Evolutionary conservation across 2,797 vertebrate species (phyloP), one percentile per base, ranked within the genome.

Genomic region (Syngnathus acus): DNA sequence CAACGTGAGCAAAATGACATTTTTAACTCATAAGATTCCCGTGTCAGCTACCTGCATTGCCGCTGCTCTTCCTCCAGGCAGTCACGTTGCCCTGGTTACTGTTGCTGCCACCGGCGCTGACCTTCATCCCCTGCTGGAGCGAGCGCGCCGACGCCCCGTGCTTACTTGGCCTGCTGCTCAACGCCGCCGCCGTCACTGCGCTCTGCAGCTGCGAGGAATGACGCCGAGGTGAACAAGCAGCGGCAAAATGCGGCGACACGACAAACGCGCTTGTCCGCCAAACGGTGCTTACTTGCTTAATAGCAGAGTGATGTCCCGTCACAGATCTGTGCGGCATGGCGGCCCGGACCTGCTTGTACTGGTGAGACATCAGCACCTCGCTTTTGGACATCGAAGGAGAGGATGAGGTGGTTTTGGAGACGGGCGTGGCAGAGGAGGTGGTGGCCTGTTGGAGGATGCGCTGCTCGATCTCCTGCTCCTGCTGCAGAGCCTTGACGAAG

Each of bases 391-490:
- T 47, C 0, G 86, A 86, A 6, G 82, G 69, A 65, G 89, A 85
- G 59, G 88, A 84, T 0, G 87, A 85, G 74, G 79, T 82, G 76
- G 72, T 76, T 81, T 88, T 85, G 42, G 86, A 86, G 64, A 80
- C 48, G 4, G 86, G 50, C 16, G 85, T 83, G 65, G 80, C 65
- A 17, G 87, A 79, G 42, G 89, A 78, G 42, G 84, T 79, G 9
- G 90, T 81, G 37, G 90, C 83, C 82, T 98, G 96, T 72, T 98
- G 95, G 68, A 98, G 89, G 83, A 99, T 95, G 51, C 94, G 92
- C 86, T 99, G 95, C 82, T 99, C 96, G 0, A 99, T 98, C 91
- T 99, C 97, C 86, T 99, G 95, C 87, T 99, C 97, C 76, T 99
- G 97, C 82, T 98, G 97, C 79, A 99, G 90, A 0, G 97, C 97